These are phyloP conservation scores for Mimachlamys varia DNA, from an alignment of 2,888 invertebrate species.

Conservation along the genomic window DNA sequence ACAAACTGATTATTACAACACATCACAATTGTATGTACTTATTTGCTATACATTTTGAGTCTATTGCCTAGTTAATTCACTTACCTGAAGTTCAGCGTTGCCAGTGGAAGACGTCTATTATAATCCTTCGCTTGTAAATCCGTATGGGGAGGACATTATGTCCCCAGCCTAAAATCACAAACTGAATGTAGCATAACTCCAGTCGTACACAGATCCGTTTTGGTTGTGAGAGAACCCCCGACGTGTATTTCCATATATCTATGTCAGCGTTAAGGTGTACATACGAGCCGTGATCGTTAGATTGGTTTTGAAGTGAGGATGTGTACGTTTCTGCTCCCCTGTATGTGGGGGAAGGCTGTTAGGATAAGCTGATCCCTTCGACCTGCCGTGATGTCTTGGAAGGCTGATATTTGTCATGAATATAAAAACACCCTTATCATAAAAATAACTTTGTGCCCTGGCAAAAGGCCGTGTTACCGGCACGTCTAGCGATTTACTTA, in stretches of 20 bases:
- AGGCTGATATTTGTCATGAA: slow-evolving; percentile 36
- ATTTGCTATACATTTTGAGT: background rate
- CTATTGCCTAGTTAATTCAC: background rate
- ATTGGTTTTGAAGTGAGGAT: slow-evolving; percentile 36
- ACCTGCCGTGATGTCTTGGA: slow-evolving; percentile 34
- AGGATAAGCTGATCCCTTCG: slow-evolving; percentile 34
- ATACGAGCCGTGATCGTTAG: slow-evolving; percentile 26
- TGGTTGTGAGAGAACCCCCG: slow-evolving; percentile 34
- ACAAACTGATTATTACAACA: background rate
- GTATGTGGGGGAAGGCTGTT: slow-evolving; percentile 27
- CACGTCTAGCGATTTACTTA: slow-evolving; percentile 36
- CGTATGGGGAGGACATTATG: slow-evolving; percentile 2
- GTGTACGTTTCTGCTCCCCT: slow-evolving; percentile 31
- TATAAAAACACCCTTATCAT: slow-evolving; percentile 36
- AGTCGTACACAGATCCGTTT: background rate
- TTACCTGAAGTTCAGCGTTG: background rate
- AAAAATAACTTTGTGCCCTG: slow-evolving; percentile 33
- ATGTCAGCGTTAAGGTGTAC: slow-evolving; percentile 32
- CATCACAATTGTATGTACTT: background rate
- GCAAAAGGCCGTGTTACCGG: slow-evolving; percentile 32
- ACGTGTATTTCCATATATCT: slow-evolving; percentile 23
- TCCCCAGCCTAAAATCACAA: background rate
- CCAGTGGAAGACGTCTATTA: background rate
- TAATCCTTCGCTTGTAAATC: background rate
- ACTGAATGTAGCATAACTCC: background rate